Evolutionary conservation across 1,140 invertebrate species (phyloP), one percentile per base, ranked within the genome.

Genomic region (Arion vulgaris): DNA sequence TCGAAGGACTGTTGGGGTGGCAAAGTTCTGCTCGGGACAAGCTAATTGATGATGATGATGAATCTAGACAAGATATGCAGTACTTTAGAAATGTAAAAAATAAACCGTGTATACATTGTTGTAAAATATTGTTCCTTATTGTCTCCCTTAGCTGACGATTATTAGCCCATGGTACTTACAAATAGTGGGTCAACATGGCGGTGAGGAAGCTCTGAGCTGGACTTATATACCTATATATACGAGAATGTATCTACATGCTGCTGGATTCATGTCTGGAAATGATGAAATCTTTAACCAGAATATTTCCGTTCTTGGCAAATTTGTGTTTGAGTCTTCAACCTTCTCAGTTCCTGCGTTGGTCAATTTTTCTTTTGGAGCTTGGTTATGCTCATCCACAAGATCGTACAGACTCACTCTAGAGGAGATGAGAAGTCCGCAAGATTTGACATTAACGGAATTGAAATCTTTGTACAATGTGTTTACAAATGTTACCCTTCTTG

Each of bases 111-210:
- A n/a, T n/a, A n/a, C n/a, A n/a, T n/a, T n/a, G n/a, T n/a, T n/a
- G n/a, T n/a, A n/a, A n/a, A n/a, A n/a, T n/a, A n/a, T n/a, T n/a
- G n/a, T n/a, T n/a, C n/a, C n/a, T 15, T 45, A 45, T 28, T 80
- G 4, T 80, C 62, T 51, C n/a, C 75, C 73, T 0, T 71, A 86
- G 83, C 34, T 86, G 26, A 83, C 81, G 15, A 68, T 86, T 17
- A n/a, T 86, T 11, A 86, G 82, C 76, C 49, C 76, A 0, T 80
- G 81, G 68, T 85, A 83, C 39, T 36, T 85, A 23, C 66, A 68
- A 34, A 32, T 26, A 32, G 62, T 80, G 23, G 68, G 68, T 73
- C 41, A 51, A 5, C 49, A 53, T 23, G 82, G 81, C 9, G 82
- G 81, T 0, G 75, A 81, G 53, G 23, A 73, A 28, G 7, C 26